Percentiles rank a stretch among this genome's conserved stretches.
These are phyloP conservation scores for Pocillopora grandis DNA, from an alignment of 92 coral and sea anemone species.

Conservation along the genomic window DNA sequence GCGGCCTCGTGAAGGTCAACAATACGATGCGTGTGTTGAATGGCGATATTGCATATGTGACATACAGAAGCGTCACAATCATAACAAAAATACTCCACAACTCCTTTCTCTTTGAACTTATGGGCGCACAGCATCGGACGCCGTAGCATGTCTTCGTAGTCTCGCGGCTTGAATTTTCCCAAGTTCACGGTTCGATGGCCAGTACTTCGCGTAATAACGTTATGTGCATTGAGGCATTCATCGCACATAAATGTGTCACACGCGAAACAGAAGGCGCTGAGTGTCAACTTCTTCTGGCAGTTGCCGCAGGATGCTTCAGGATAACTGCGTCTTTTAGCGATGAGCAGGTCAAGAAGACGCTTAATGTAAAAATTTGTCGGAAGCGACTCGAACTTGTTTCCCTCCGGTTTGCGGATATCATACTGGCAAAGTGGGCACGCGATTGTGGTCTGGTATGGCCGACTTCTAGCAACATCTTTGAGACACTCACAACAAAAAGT, in stretches of 20 bases:
- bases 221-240: conserved; percentile 85
- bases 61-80: conserved; percentile 89
- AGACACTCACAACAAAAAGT: conserved; percentile 89
- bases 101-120: conserved; percentile 85
- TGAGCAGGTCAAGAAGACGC: conserved; percentile 77
- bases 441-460: conserved; percentile 81
- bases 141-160: conserved; percentile 75
- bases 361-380: conserved; percentile 74
- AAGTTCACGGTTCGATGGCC: conserved; percentile 72
- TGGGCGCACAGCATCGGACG: conserved; percentile 80
- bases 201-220: conserved; percentile 71
- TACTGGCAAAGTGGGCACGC: conserved; percentile 82
- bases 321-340: conserved; percentile 78
- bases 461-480: conserved; percentile 71
- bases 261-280: conserved; percentile 80
- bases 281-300: conserved; percentile 70
- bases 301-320: conserved; percentile 80
- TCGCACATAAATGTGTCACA: conserved; percentile 90
- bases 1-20: conserved; percentile 87
- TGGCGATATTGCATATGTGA: conserved; percentile 88
- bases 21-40: conserved; percentile 87
- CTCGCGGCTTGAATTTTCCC: conserved; percentile 77
- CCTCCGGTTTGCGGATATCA: conserved; percentile 84
- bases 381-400: conserved; percentile 70
- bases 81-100: conserved; percentile 85